phyloP scores from a whole-genome alignment of 2,888 invertebrate species.

The Dasypogon diadema region DNA sequence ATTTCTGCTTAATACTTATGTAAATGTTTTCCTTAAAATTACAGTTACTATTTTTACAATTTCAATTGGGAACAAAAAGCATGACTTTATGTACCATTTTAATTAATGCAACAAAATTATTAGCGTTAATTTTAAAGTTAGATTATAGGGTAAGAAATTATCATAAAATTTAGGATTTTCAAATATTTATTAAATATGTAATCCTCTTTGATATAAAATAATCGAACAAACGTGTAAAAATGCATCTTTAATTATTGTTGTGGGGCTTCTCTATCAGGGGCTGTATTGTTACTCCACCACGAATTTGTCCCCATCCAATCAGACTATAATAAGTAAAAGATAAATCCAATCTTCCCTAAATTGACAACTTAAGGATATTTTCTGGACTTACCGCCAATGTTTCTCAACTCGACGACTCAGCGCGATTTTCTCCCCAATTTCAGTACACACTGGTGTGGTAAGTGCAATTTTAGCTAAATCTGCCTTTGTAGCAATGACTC shows the following conservation, averaged over 20 bases:
- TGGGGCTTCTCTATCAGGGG: slow-evolving; percentile 70
- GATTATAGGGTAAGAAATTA: too few species aligned
- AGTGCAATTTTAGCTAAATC: slow-evolving; percentile 98
- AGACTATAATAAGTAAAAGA: slow-evolving; percentile 80
- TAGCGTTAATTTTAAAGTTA: too few species aligned
- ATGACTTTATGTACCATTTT: too few species aligned
- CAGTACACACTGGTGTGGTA: slow-evolving; percentile 98
- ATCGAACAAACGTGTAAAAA: slow-evolving; percentile 35
- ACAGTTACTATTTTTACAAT: too few species aligned
- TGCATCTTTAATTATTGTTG: slow-evolving; percentile 34
- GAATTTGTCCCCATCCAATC: slow-evolving; percentile 99
- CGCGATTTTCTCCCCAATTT: slow-evolving; percentile 99
- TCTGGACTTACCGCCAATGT: slow-evolving; percentile 89
- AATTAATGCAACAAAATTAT: too few species aligned
- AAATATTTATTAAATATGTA: slow-evolving; percentile 34
- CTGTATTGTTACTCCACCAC: slow-evolving; percentile 95
- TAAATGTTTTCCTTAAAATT: too few species aligned
- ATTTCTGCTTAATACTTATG: too few species aligned
- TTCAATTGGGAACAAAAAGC: too few species aligned
- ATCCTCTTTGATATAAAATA: slow-evolving; percentile 33
- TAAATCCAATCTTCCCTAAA: slow-evolving; percentile 54
- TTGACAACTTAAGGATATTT: background rate
- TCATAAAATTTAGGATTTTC: too few species aligned
- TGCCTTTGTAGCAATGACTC: slow-evolving; percentile 93
- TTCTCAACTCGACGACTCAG: slow-evolving; percentile 98